Evolutionary conservation across 1,140 invertebrate genomes (phyloP).

Genomic region (Hypsibius dujardini): DNA sequence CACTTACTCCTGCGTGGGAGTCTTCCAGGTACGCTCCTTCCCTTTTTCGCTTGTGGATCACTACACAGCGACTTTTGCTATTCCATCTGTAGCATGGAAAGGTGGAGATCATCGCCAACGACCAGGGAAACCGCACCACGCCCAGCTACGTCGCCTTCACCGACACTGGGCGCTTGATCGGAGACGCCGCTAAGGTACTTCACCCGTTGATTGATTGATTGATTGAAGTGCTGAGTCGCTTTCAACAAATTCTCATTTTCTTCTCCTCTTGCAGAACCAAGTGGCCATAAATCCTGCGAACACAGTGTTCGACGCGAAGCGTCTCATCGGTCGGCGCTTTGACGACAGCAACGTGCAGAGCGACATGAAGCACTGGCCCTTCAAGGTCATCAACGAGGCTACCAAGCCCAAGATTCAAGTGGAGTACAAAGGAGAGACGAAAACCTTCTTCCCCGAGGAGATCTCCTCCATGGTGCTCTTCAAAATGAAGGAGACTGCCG

Average conservation of each 20-base stretch:
- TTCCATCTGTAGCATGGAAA: slow-evolving; percentile 34
- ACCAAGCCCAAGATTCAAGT: slow-evolving; percentile 44
- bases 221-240: background rate
- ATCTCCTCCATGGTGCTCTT: slow-evolving; percentile 65
- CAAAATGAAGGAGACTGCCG: slow-evolving; percentile 54
- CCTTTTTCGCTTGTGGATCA: slow-evolving; percentile 25
- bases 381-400: slow-evolving; percentile 31
- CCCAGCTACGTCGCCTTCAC: slow-evolving; percentile 42
- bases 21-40: slow-evolving; percentile 56
- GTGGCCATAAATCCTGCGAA: slow-evolving; percentile 72
- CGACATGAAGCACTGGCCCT: slow-evolving; percentile 45
- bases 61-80: slow-evolving; percentile 26
- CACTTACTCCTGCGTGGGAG: slow-evolving; percentile 71
- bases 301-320: slow-evolving; percentile 54
- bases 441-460: slow-evolving; percentile 62
- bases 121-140: slow-evolving; percentile 42
- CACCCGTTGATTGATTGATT: too few species aligned
- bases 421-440: slow-evolving; percentile 61
- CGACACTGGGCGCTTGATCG: slow-evolving; percentile 67
- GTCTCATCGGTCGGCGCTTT: slow-evolving; percentile 53
- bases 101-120: slow-evolving; percentile 42
- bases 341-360: slow-evolving; percentile 50
- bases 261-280: slow-evolving; percentile 40
- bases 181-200: slow-evolving; percentile 41
- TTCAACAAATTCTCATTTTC: background rate